A percentile compares a stretch with the other conserved stretches of the same genome.
phyloP scores from a whole-genome alignment of 2,888 invertebrate genomes.

The Argyra leucocephala region DNA sequence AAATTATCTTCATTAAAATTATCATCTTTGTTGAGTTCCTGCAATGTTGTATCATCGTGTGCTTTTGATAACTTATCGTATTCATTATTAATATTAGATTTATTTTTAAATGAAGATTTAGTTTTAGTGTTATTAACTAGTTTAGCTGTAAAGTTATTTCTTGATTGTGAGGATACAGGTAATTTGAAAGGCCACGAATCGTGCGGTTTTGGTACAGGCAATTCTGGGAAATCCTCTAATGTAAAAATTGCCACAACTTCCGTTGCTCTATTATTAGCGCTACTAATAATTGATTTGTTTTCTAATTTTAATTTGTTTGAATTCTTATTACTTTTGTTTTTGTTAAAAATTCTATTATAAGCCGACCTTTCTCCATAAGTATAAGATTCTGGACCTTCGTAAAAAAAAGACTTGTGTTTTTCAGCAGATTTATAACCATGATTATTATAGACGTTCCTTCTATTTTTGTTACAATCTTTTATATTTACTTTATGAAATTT shows the following conservation, averaged over 20 bases:
- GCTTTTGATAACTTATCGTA: neutral
- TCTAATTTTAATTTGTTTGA: neutral
- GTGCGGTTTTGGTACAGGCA: conserved; percentile 22
- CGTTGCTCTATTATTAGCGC: neutral
- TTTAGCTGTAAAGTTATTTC: neutral
- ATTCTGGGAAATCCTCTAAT: conserved; percentile 26
- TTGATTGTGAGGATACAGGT: neutral
- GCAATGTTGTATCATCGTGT: neutral
- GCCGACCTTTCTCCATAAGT: no score
- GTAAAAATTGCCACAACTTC: conserved; percentile 24
- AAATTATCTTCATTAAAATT: conserved; percentile 21
- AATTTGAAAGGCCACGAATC: neutral
- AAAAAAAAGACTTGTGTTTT: neutral
- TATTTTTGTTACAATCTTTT: neutral
- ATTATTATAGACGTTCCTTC: neutral
- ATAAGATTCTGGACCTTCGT: neutral
- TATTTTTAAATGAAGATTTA: neutral
- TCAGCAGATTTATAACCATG: neutral
- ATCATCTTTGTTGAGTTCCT: neutral
- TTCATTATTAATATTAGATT: neutral
- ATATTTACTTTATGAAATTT: neutral
- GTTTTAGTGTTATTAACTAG: neutral
- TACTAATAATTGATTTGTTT: neutral
- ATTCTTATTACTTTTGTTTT: neutral
- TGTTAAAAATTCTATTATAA: neutral